Evolutionary conservation across 2,113 vertebrate species (phyloP).

Genomic region (Platysternon megacephalum): DNA sequence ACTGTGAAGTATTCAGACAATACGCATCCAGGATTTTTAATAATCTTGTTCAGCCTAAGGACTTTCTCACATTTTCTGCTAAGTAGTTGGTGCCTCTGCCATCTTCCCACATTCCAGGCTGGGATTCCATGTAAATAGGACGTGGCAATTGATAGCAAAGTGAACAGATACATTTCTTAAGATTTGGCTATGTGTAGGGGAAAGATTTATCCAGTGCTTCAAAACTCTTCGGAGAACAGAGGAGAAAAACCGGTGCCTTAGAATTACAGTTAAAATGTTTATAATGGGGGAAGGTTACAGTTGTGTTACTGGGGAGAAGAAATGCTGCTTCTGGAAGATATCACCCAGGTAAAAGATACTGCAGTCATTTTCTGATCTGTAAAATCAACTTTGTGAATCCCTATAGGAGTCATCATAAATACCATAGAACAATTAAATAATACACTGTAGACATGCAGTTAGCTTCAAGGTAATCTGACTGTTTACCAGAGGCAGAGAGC

Average conservation of each 20-base stretch:
- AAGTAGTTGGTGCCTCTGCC: neutral
- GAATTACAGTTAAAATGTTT: accelerated
- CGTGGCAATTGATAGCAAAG: neutral
- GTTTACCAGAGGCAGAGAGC: accelerated
- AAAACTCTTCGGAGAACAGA: neutral
- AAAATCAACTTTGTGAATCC: neutral
- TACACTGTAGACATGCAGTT: neutral
- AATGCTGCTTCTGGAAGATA: neutral
- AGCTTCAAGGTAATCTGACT: neutral
- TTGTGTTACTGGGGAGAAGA: neutral
- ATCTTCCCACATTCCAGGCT: neutral
- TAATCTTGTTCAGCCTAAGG: neutral
- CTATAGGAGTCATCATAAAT: neutral
- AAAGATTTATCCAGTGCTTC: neutral
- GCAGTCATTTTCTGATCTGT: neutral
- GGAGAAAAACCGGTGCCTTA: neutral
- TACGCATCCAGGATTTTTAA: neutral
- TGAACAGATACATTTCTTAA: neutral
- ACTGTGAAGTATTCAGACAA: neutral
- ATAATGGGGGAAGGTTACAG: neutral
- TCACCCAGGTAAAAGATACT: neutral
- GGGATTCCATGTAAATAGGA: neutral
- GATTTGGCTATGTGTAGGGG: neutral
- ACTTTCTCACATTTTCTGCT: neutral
- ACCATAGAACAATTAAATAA: neutral